Evolutionary conservation across 1,140 invertebrate genomes (phyloP).

Genomic region (Drosophila teissieri): DNA sequence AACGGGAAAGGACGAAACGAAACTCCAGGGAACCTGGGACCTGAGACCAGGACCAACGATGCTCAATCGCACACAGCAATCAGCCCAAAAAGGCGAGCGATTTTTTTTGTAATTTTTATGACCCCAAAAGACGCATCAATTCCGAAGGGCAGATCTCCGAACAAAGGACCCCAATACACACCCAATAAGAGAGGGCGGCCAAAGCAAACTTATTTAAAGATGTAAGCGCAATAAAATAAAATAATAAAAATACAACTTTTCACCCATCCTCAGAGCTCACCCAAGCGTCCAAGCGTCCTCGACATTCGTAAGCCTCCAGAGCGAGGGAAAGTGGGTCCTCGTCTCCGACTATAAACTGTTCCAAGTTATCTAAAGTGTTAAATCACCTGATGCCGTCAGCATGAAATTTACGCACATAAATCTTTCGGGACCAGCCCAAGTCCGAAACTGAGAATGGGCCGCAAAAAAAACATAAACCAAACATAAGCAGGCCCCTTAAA

Average conservation of each 20-base stretch:
- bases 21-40: conserved; percentile 43
- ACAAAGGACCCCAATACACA: conserved; percentile 40
- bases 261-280: conserved; percentile 3
- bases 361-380: conserved; percentile 84
- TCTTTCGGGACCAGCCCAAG: conserved; percentile 66
- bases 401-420: conserved; percentile 84
- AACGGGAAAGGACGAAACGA: conserved; percentile 30
- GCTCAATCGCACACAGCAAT: conserved; percentile 70
- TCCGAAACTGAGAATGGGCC: conserved; percentile 59
- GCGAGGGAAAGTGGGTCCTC: background rate
- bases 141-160: conserved; percentile 57
- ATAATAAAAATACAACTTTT: conserved; percentile 81
- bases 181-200: conserved; percentile 35
- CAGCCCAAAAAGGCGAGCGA: conserved; percentile 70
- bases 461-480: conserved; percentile 74
- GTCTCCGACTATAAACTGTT: conserved; percentile 71
- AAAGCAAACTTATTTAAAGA: conserved; percentile 78
- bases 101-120: conserved; percentile 81
- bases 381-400: conserved; percentile 84
- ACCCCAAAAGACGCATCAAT: conserved; percentile 82
- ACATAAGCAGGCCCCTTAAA: conserved; percentile 64
- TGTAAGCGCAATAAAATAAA: conserved; percentile 82
- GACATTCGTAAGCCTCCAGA: conserved; percentile 1
- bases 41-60: conserved; percentile 19
- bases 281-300: conserved; percentile 5